Conservation (phyloP, 1,140 invertebrate species). For the Paraescarpia echinospica region DNA sequence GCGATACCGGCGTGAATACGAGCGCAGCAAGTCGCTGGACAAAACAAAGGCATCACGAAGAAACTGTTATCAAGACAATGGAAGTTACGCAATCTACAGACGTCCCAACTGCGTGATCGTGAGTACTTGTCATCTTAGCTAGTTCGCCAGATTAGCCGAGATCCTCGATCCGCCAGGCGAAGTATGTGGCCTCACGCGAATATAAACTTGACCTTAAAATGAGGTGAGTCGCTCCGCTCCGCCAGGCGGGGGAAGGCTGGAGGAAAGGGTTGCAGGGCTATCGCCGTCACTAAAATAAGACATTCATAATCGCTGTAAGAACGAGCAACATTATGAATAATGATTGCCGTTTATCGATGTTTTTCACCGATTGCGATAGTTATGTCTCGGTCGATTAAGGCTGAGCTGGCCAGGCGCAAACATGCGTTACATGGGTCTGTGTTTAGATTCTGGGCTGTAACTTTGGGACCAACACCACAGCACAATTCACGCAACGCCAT, state of each 20-base stretch:
- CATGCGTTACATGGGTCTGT: too few relatives aligned
- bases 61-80: neutral
- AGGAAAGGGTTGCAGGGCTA: neutral
- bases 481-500: neutral
- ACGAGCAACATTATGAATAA: neutral
- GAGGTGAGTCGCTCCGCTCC: neutral
- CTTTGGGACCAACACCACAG: neutral
- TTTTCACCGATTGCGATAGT: neutral
- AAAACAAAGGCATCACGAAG: neutral
- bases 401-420: neutral
- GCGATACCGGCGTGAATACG: neutral
- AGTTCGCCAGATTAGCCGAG: neutral
- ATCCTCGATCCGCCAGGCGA: neutral
- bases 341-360: neutral
- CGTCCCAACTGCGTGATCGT: neutral
- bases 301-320: neutral
- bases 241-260: neutral
- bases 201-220: slow-evolving; percentile 5
- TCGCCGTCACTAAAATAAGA: neutral
- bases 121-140: neutral
- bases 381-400: neutral
- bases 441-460: neutral
- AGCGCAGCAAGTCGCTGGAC: neutral
- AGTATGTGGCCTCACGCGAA: neutral
- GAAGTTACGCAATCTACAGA: slow-evolving; percentile 5